These are phyloP conservation scores for Rhagoletis pomonella DNA, from an alignment of 1,140 invertebrate species.

Conservation along the genomic window DNA sequence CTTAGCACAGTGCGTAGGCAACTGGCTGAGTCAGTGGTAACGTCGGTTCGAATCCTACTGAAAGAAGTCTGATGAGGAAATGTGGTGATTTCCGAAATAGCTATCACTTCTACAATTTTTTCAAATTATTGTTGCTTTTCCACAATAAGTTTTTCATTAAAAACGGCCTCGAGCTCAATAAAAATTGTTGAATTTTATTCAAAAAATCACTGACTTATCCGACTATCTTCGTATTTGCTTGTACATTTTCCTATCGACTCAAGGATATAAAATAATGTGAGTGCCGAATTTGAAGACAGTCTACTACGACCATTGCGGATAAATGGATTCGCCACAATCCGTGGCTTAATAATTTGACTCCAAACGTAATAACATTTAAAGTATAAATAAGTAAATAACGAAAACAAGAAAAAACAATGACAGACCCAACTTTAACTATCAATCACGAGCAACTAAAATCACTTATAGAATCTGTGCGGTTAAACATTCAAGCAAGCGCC, in stretches of 20 bases:
- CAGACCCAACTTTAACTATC: conserved; percentile 44
- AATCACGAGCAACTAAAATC: conserved; percentile 53
- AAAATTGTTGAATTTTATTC: neutral
- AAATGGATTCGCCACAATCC: neutral
- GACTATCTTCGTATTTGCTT: neutral
- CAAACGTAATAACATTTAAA: neutral
- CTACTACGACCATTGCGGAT: neutral
- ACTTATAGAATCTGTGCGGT: conserved; percentile 48
- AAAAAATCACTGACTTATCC: too few species aligned
- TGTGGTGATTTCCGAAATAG: too few species aligned
- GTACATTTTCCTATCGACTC: neutral
- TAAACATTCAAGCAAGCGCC: neutral
- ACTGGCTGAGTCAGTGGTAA: too few species aligned
- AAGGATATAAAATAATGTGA: neutral
- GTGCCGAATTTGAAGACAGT: neutral
- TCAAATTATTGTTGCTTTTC: too few species aligned
- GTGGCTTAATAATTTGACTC: conserved; percentile 20
- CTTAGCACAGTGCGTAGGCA: too few species aligned
- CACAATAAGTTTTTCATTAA: too few species aligned
- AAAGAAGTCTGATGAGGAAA: too few species aligned
- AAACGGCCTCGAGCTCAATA: too few species aligned
- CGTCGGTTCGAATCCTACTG: too few species aligned
- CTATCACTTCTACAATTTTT: too few species aligned
- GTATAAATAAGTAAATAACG: neutral
- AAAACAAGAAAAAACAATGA: conserved; percentile 23